phyloP scores from a whole-genome alignment of 2,797 vertebrate genomes.

The Characodon lateralis region DNA sequence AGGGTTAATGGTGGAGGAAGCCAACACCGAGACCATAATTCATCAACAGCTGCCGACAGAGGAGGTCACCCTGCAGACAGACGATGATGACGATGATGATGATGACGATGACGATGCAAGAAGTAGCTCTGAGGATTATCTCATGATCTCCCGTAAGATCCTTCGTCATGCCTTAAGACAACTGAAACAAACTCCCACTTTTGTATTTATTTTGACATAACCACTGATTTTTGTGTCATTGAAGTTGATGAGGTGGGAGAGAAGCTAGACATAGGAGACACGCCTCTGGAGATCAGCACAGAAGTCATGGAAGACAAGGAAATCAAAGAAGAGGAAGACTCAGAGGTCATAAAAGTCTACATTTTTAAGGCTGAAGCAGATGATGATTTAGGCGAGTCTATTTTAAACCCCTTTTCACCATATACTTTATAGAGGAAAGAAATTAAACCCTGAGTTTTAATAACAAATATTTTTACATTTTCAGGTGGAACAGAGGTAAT shows the following conservation, averaged over 20 bases:
- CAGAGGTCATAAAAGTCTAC: conserved; percentile 99
- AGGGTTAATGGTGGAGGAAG: conserved; percentile 92
- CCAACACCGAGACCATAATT: conserved; percentile 89
- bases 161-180: not conserved
- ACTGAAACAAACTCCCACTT: not conserved
- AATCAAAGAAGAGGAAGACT: conserved; percentile 92
- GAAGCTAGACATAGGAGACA: conserved; percentile 94
- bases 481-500: conserved; percentile 97
- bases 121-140: conserved; percentile 96
- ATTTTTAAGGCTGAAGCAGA: conserved; percentile 99
- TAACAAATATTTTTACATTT: conserved; percentile 8
- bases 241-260: conserved; percentile 97
- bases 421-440: not conserved
- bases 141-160: conserved; percentile 93
- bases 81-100: conserved; percentile 78
- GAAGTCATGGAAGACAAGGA: conserved; percentile 93
- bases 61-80: conserved; percentile 90
- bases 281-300: conserved; percentile 93
- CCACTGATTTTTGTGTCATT: conserved; percentile 33
- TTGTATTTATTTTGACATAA: conserved; percentile 20
- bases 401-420: not conserved
- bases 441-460: not conserved
- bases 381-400: conserved; percentile 91
- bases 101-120: conserved; percentile 89
- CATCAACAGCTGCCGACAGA: conserved; percentile 86